phyloP scores from a whole-genome alignment of 2,113 vertebrate species.

The Corvus hawaiiensis region DNA sequence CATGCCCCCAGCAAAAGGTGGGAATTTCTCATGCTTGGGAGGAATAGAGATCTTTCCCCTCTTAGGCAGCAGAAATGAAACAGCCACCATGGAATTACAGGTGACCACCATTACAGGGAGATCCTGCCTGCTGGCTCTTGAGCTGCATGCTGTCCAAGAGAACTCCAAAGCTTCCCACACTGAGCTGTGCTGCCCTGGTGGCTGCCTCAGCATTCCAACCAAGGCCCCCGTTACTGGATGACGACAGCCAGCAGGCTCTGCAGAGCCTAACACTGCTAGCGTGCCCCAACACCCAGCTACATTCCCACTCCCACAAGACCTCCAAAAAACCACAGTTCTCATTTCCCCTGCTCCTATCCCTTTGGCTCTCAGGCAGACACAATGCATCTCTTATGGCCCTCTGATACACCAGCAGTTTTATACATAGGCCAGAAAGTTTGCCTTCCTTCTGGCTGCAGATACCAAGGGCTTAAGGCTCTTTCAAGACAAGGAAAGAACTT shows the following conservation, averaged over 20 bases:
- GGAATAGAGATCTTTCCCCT: neutral
- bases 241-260: neutral
- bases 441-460: neutral
- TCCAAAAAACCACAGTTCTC: neutral
- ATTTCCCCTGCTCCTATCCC: neutral
- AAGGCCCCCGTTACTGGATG: fast-evolving
- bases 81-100: fast-evolving
- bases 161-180: fast-evolving
- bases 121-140: neutral
- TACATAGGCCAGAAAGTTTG: neutral
- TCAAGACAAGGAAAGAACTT: neutral
- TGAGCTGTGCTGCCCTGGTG: neutral
- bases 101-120: neutral
- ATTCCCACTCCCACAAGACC: neutral
- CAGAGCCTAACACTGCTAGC: fast-evolving
- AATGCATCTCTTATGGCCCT: neutral
- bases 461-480: neutral
- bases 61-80: fast-evolving
- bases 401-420: neutral
- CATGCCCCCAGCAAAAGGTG: neutral
- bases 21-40: neutral
- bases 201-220: neutral
- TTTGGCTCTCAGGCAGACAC: neutral
- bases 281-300: neutral
- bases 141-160: neutral